Percentiles rank a stretch among this genome's conserved stretches.
These are phyloP conservation scores for Proisotoma minuta DNA, from an alignment of 2,888 invertebrate genomes.

Conservation along the genomic window DNA sequence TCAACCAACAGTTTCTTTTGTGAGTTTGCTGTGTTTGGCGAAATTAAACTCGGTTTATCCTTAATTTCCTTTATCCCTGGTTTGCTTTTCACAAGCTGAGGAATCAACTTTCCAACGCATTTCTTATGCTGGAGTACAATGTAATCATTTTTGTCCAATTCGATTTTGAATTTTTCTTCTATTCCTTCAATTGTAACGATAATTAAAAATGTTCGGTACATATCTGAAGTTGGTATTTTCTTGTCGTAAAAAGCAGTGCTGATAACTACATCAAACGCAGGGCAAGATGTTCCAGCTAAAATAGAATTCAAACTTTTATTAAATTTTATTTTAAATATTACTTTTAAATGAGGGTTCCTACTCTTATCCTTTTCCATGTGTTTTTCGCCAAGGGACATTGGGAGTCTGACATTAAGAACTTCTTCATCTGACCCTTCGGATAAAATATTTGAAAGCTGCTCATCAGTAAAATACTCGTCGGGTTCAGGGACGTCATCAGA, in stretches of 20 bases:
- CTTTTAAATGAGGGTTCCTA: slow-evolving; percentile 40
- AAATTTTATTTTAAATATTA: background rate
- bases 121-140: slow-evolving; percentile 37
- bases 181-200: slow-evolving; percentile 53
- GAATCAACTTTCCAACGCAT: slow-evolving; percentile 41
- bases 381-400: slow-evolving; percentile 55
- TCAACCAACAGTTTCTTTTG: slow-evolving; percentile 24
- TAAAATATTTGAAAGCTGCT: slow-evolving; percentile 51
- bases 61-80: slow-evolving; percentile 39
- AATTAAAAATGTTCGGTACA: slow-evolving; percentile 53
- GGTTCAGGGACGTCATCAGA: slow-evolving; percentile 49
- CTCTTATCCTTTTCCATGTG: slow-evolving; percentile 54
- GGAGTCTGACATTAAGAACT: slow-evolving; percentile 52
- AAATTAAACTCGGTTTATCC: background rate
- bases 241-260: slow-evolving; percentile 50
- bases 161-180: slow-evolving; percentile 52
- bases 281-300: slow-evolving; percentile 52
- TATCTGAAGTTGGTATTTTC: slow-evolving; percentile 50
- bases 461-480: slow-evolving; percentile 49
- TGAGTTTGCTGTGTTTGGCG: background rate
- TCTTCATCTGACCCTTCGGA: slow-evolving; percentile 50
- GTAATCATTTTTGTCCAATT: slow-evolving; percentile 50
- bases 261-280: slow-evolving; percentile 54
- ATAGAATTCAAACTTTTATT: slow-evolving; percentile 10
- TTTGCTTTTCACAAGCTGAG: slow-evolving; percentile 42